These are phyloP conservation scores for Ophioninae sp. DNA, from an alignment of 2,888 invertebrate genomes.

Conservation along the genomic window DNA sequence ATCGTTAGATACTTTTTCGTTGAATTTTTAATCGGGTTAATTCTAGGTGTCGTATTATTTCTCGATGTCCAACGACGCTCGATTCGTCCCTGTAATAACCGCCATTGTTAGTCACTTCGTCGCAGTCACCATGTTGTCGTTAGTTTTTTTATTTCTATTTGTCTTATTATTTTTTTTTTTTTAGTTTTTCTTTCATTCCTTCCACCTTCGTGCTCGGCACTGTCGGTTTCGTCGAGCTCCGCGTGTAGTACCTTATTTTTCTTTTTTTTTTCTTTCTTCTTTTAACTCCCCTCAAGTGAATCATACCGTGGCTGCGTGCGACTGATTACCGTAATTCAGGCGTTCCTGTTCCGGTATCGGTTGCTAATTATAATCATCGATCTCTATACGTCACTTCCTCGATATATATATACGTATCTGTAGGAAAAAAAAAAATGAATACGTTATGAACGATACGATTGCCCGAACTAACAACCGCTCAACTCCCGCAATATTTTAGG, in stretches of 20 bases:
- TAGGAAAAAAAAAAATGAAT: conserved; percentile 27
- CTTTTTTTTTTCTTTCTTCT: conserved; percentile 44
- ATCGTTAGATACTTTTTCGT: conserved; percentile 4
- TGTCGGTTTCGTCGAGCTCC: conserved; percentile 44
- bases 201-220: conserved; percentile 51
- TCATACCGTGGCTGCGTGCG: conserved; percentile 73
- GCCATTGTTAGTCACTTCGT: conserved; percentile 60
- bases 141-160: conserved; percentile 1
- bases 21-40: conserved; percentile 15
- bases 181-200: conserved; percentile 24
- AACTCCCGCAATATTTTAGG: conserved; percentile 17
- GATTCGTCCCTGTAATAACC: conserved; percentile 37
- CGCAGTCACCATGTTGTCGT: conserved; percentile 29
- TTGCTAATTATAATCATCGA: conserved; percentile 81
- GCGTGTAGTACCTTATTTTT: conserved; percentile 31
- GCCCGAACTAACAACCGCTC: conserved; percentile 38
- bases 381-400: conserved; percentile 78
- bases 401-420: conserved; percentile 45
- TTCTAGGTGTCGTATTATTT: background rate
- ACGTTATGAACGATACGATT: conserved; percentile 34
- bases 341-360: conserved; percentile 75
- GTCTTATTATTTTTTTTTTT: background rate
- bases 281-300: conserved; percentile 66
- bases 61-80: conserved; percentile 23
- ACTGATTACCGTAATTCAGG: conserved; percentile 80